These are phyloP conservation scores for Atractosteus spatula DNA, from an alignment of 2,113 vertebrate genomes.

Conservation along the genomic window DNA sequence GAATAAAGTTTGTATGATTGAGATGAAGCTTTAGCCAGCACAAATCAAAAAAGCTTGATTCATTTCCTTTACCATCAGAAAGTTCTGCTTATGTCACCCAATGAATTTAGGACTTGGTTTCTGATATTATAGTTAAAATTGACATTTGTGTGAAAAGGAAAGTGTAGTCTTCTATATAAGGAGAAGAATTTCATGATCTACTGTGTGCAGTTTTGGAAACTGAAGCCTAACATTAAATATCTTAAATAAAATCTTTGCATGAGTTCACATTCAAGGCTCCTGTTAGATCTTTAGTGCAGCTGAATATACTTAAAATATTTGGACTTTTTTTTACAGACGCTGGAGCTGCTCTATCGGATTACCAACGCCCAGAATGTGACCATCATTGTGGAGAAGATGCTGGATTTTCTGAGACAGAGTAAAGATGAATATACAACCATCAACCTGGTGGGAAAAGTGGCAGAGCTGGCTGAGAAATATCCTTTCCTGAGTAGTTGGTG, in stretches of 20 bases:
- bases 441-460: constrained; percentile 85
- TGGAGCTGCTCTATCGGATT: constrained; percentile 93
- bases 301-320: background rate
- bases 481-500: constrained; percentile 56
- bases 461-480: constrained; percentile 97
- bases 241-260: background rate
- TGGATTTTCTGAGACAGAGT: constrained; percentile 81
- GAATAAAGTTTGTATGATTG: no score
- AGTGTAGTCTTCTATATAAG: no score
- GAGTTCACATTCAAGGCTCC: no score
- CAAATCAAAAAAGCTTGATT: no score
- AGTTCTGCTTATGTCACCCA: background rate
- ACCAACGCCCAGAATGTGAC: constrained; percentile 90
- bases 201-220: no score
- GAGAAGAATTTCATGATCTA: no score
- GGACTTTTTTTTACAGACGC: constrained; percentile 67
- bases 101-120: background rate
- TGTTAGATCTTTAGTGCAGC: no score
- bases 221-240: background rate
- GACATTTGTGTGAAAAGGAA: no score
- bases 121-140: background rate
- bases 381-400: constrained; percentile 94
- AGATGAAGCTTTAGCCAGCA: no score
- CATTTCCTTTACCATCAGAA: background rate
- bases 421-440: constrained; percentile 85